Evolutionary conservation across 2,888 invertebrate species (phyloP).

Genomic region (Plebejus anna): DNA sequence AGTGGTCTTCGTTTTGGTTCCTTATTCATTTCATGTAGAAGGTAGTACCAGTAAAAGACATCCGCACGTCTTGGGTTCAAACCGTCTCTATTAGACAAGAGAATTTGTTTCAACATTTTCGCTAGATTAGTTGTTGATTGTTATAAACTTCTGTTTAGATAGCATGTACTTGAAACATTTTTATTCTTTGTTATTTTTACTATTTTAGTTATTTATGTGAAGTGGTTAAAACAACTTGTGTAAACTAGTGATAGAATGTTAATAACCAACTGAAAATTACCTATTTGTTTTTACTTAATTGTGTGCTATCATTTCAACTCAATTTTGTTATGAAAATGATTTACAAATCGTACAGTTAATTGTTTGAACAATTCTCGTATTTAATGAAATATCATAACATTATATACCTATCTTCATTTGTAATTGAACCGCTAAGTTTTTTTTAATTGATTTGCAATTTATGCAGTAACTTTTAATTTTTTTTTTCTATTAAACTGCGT

Average conservation of each 20-base stretch:
- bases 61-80: slow-evolving; percentile 3
- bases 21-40: slow-evolving; percentile 8
- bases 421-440: not conserved
- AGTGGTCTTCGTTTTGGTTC: not conserved
- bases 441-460: not conserved
- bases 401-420: not conserved
- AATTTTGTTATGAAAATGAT: not conserved
- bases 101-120: slow-evolving; percentile 18
- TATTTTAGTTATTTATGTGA: not conserved
- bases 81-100: slow-evolving; percentile 7
- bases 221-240: not conserved
- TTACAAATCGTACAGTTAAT: not conserved
- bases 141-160: not conserved
- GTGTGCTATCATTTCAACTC: not conserved
- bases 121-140: not conserved
- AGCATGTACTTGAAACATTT: not conserved
- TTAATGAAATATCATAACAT: not conserved
- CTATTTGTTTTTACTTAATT: not conserved
- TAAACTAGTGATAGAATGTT: not conserved
- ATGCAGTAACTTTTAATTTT: not conserved
- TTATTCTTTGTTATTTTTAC: not conserved
- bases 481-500: not conserved
- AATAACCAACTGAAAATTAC: slow-evolving; percentile 12
- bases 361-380: not conserved
- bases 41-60: not conserved